phyloP scores from a whole-genome alignment of 53 echinoderm and acorn worm genomes.

The Glandiceps talaboti region DNA sequence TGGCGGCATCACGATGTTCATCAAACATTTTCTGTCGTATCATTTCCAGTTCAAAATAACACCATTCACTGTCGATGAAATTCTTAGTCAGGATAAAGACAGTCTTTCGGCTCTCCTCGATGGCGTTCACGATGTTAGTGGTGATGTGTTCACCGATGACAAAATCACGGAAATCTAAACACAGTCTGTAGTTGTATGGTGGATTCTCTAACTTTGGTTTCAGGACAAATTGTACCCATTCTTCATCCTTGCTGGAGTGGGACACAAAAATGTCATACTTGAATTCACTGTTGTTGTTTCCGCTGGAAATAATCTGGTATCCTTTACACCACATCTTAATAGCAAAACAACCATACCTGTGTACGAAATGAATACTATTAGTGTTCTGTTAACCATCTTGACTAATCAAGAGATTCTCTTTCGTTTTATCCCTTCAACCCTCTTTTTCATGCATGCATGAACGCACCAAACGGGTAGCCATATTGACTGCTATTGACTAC shows the following conservation, averaged over 20 bases:
- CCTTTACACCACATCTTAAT: too few relatives aligned
- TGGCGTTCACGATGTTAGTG: not conserved
- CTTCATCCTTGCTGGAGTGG: not conserved
- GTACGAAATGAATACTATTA: too few relatives aligned
- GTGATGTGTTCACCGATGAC: slow-evolving; percentile 2
- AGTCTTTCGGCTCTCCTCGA: not conserved
- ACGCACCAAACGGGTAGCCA: too few relatives aligned
- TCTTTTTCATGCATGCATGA: too few relatives aligned
- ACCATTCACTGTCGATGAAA: slow-evolving; percentile 3
- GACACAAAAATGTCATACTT: not conserved
- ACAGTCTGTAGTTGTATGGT: not conserved
- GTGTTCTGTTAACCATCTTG: too few relatives aligned
- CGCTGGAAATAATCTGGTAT: too few relatives aligned
- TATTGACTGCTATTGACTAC: too few relatives aligned
- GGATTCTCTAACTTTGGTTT: not conserved
- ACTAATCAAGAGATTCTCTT: too few relatives aligned
- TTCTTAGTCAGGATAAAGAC: not conserved
- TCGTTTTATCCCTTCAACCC: too few relatives aligned
- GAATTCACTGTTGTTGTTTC: not conserved
- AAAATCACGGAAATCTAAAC: slow-evolving; percentile 5
- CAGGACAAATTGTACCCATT: not conserved
- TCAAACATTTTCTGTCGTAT: too few relatives aligned
- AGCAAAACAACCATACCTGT: too few relatives aligned
- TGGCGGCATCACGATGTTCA: too few relatives aligned
- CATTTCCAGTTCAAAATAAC: slow-evolving; percentile 6